A percentile compares a stretch with the other conserved stretches of the same genome.
phyloP scores from a whole-genome alignment of 1,140 invertebrate species.

The Oryctes rhinoceros region DNA sequence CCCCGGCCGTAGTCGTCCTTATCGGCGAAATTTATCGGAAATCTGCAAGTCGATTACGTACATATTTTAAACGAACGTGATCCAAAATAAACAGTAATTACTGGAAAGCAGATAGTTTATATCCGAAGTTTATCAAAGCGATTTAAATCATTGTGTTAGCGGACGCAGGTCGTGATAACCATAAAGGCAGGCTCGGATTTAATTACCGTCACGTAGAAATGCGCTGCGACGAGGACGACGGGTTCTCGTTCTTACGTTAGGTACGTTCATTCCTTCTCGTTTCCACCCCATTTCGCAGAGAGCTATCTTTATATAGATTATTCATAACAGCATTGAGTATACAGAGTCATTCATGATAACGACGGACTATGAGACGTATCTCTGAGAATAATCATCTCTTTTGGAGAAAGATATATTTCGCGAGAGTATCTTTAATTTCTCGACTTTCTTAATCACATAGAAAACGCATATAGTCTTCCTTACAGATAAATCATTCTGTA shows the following conservation, averaged over 20 bases:
- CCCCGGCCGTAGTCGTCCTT: neutral
- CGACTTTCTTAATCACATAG: too few species aligned
- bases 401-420: too few species aligned
- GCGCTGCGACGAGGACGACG: neutral
- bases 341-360: too few species aligned
- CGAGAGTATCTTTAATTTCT: too few species aligned
- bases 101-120: conserved; percentile 42
- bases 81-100: conserved; percentile 44
- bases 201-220: conserved; percentile 56
- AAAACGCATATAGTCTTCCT: too few species aligned
- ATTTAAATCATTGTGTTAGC: conserved; percentile 54
- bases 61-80: conserved; percentile 40
- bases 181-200: conserved; percentile 56
- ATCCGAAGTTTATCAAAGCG: conserved; percentile 54
- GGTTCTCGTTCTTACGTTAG: neutral
- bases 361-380: too few species aligned
- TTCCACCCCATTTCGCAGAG: neutral
- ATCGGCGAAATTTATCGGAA: neutral
- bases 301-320: too few species aligned
- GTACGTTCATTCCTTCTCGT: neutral
- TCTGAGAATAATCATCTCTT: too few species aligned
- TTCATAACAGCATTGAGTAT: too few species aligned
- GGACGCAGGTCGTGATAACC: conserved; percentile 54
- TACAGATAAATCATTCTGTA: too few species aligned
- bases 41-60: conserved; percentile 24